These are phyloP conservation scores for Crambe crambe DNA, from an alignment of 37 sponge, comb jelly and placozoan genomes.

Conservation along the genomic window DNA sequence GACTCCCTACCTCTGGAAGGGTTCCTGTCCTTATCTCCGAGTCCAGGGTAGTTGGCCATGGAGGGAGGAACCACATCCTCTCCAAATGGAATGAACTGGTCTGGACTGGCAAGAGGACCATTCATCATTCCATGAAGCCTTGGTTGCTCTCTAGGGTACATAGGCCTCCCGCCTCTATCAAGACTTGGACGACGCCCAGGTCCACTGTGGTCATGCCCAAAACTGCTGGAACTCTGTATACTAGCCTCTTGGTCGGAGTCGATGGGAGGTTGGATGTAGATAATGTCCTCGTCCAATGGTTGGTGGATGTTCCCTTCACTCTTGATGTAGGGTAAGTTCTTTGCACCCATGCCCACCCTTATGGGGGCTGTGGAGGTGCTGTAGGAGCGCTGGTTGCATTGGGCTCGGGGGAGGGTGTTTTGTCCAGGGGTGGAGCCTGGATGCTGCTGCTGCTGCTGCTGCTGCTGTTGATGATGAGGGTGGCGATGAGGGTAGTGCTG, in stretches of 20 bases:
- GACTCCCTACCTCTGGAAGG: constrained; percentile 24
- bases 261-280: constrained; percentile 36
- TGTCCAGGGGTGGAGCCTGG: background rate
- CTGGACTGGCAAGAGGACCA: background rate
- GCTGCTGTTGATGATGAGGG: too few species aligned
- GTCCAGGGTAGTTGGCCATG: constrained; percentile 7
- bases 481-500: background rate
- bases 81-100: constrained; percentile 22
- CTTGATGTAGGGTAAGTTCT: background rate
- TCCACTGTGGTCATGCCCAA: background rate
- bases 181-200: background rate
- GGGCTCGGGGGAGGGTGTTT: background rate
- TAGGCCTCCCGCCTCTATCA: background rate
- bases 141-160: background rate
- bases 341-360: background rate
- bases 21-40: background rate
- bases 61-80: constrained; percentile 12
- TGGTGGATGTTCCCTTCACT: constrained; percentile 18
- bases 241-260: constrained; percentile 37
- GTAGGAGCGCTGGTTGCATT: constrained; percentile 8
- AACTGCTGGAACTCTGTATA: background rate
- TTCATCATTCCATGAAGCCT: background rate
- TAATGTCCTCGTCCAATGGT: background rate
- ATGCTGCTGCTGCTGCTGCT: too few species aligned
- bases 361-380: background rate